Percentiles rank a stretch among this genome's conserved stretches.
phyloP scores from a whole-genome alignment of 2,888 invertebrate species.

The Drosophila barbarae region DNA sequence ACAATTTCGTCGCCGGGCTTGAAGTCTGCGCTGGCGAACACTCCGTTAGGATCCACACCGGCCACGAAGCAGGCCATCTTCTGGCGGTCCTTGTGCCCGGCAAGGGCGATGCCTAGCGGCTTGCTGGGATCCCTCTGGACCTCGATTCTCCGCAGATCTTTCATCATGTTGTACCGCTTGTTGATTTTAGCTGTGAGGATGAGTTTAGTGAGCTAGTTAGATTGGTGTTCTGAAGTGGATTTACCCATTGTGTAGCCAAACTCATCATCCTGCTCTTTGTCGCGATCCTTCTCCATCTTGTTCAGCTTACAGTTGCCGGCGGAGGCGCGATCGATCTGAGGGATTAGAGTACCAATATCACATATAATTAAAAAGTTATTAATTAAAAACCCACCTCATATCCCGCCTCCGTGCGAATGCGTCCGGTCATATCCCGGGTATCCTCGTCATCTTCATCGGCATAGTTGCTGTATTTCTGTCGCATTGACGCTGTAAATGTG shows the following conservation, averaged over 20 bases:
- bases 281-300: constrained; percentile 88
- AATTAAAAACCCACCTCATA: constrained; percentile 82
- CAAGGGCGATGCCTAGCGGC: constrained; percentile 93
- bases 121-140: constrained; percentile 87
- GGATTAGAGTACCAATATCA: constrained; percentile 17
- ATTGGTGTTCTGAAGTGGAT: constrained; percentile 63
- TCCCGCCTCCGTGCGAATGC: constrained; percentile 88
- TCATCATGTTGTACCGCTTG: constrained; percentile 93
- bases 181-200: constrained; percentile 89
- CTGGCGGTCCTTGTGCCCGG: constrained; percentile 95
- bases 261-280: constrained; percentile 92
- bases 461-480: constrained; percentile 54
- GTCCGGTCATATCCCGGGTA: constrained; percentile 88
- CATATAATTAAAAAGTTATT: too few relatives aligned
- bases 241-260: constrained; percentile 96
- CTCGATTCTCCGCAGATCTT: constrained; percentile 83
- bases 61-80: constrained; percentile 98
- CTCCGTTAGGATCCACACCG: constrained; percentile 94
- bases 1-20: constrained; percentile 96
- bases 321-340: constrained; percentile 91
- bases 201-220: background rate
- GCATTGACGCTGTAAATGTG: constrained; percentile 63
- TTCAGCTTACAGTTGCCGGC: constrained; percentile 90
- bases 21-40: constrained; percentile 87
- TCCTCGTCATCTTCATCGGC: constrained; percentile 84